phyloP scores from a whole-genome alignment of 1,140 invertebrate species.

The Ptiloglossa arizonensis region DNA sequence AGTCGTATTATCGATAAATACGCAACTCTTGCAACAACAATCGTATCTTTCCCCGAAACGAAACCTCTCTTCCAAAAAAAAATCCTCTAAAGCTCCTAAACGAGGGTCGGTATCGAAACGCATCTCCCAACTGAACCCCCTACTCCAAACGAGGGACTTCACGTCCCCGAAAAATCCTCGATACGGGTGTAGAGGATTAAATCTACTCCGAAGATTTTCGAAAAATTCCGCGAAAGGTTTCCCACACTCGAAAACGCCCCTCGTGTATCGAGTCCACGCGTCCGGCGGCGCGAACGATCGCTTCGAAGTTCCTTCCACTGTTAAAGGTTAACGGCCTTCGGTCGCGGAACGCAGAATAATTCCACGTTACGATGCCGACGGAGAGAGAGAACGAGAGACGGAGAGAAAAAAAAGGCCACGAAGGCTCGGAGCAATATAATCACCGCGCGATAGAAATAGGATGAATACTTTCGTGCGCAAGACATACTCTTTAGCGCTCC shows the following conservation, averaged over 20 bases:
- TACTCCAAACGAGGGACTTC: too few relatives aligned
- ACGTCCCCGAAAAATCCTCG: too few relatives aligned
- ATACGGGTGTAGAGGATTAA: too few relatives aligned
- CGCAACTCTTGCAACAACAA: too few relatives aligned
- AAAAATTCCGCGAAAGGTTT: too few relatives aligned
- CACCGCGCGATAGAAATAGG: slow-evolving; percentile 61
- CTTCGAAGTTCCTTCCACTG: slow-evolving; percentile 9
- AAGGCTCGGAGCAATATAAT: slow-evolving; percentile 48
- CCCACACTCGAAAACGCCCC: slow-evolving; percentile 30
- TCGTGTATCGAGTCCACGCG: slow-evolving; percentile 40
- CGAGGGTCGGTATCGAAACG: too few relatives aligned
- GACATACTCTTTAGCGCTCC: slow-evolving; percentile 37
- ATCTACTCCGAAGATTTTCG: too few relatives aligned
- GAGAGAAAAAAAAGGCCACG: slow-evolving; percentile 35
- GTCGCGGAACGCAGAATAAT: slow-evolving; percentile 56
- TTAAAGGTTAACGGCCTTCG: slow-evolving; percentile 46
- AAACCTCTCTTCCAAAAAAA: too few relatives aligned
- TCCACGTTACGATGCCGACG: slow-evolving; percentile 56
- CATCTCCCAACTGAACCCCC: too few relatives aligned
- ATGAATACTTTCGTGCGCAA: slow-evolving; percentile 46
- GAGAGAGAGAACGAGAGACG: neutral
- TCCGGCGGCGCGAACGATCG: slow-evolving; percentile 12
- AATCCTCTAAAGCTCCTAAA: too few relatives aligned
- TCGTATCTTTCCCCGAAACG: too few relatives aligned
- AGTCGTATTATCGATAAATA: too few relatives aligned